Evolutionary conservation across 2,888 invertebrate genomes (phyloP).

Genomic region (Drosophila quasianomalipes): DNA sequence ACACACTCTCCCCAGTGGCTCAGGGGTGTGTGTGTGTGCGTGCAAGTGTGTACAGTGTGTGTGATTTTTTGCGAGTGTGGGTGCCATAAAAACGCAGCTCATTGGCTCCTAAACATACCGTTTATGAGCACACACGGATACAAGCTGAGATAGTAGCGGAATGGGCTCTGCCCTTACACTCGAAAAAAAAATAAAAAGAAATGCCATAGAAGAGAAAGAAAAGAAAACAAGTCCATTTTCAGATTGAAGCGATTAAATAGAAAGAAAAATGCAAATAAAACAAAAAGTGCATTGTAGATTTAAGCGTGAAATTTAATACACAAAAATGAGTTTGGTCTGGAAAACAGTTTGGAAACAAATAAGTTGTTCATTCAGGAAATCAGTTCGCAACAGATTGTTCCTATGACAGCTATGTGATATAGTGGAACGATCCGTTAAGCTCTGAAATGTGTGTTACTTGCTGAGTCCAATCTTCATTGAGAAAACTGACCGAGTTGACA

Average conservation of each 20-base stretch:
- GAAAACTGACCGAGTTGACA: neutral
- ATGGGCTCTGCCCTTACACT: neutral
- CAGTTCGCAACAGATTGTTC: neutral
- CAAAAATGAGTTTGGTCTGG: neutral
- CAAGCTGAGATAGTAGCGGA: neutral
- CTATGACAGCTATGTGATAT: neutral
- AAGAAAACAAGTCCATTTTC: neutral
- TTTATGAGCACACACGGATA: conserved; percentile 47
- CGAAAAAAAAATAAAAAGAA: neutral
- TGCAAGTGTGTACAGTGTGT: neutral
- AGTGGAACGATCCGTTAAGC: neutral
- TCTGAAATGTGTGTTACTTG: no score
- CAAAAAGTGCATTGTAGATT: neutral
- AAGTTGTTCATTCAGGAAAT: no score
- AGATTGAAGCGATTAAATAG: no score
- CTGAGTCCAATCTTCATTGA: neutral
- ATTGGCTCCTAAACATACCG: conserved; percentile 66
- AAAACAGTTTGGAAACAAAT: no score
- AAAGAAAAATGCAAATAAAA: neutral
- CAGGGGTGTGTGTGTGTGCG: conserved; percentile 6
- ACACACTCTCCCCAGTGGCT: no score
- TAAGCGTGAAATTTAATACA: neutral
- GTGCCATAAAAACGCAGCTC: conserved; percentile 70
- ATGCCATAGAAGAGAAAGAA: neutral
- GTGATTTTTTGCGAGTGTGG: conserved; percentile 9